These are phyloP conservation scores for Zeugodacus cucurbitae DNA, from an alignment of 1,140 invertebrate genomes.

Conservation along the genomic window DNA sequence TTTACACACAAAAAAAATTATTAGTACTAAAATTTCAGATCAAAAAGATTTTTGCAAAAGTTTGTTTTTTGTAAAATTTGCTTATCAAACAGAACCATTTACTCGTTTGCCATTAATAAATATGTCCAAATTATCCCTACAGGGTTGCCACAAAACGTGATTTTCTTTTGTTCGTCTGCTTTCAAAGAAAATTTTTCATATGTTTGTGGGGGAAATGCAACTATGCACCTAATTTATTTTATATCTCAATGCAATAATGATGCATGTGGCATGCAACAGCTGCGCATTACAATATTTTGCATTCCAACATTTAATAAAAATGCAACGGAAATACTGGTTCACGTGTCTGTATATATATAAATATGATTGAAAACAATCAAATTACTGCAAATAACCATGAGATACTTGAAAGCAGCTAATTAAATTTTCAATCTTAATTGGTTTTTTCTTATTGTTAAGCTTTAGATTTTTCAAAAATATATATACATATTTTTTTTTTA, in stretches of 20 bases:
- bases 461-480: not conserved
- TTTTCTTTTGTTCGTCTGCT: not conserved
- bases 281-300: not conserved
- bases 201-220: not conserved
- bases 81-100: too few relatives aligned
- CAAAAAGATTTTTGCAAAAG: too few relatives aligned
- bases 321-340: not conserved
- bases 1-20: too few relatives aligned
- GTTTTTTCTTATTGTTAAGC: not conserved
- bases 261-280: slow-evolving; percentile 15
- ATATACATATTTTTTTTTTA: not conserved
- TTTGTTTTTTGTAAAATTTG: too few relatives aligned
- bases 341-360: not conserved
- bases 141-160: not conserved
- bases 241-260: not conserved
- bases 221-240: not conserved
- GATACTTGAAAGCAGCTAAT: slow-evolving; percentile 1
- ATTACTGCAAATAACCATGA: not conserved
- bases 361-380: not conserved
- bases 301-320: slow-evolving; percentile 27
- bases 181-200: not conserved
- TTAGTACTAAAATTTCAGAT: too few relatives aligned
- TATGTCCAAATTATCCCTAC: not conserved
- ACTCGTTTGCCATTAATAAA: too few relatives aligned
- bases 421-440: not conserved